Evolutionary conservation across 2,888 invertebrate species (phyloP).

Genomic region (Cheilosia impressa): DNA sequence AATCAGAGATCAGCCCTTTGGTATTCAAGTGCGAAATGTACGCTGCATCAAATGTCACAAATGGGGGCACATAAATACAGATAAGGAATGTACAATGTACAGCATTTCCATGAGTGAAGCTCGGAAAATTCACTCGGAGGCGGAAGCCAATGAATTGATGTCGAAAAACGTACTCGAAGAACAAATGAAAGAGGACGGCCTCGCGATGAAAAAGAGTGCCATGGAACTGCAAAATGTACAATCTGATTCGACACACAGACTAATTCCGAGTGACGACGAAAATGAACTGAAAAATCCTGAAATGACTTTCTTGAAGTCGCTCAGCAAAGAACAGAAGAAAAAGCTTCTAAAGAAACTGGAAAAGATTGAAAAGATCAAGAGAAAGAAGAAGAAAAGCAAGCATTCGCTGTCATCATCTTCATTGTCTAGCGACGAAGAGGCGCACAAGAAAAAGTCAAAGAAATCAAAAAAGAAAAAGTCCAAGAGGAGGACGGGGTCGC

Average conservation of each 20-base stretch:
- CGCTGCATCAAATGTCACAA: conserved; percentile 99
- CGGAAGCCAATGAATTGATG: conserved; percentile 87
- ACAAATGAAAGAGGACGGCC: conserved; percentile 96
- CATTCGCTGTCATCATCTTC: conserved; percentile 36
- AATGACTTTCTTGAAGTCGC: conserved; percentile 91
- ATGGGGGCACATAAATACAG: conserved; percentile 95
- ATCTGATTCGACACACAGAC: conserved; percentile 84
- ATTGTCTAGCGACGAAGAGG: conserved; percentile 1
- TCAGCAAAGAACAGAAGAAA: conserved; percentile 94
- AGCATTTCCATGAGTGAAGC: conserved; percentile 93
- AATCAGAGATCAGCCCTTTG: conserved; percentile 99
- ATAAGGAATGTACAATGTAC: conserved; percentile 98
- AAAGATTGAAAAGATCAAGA: conserved; percentile 85
- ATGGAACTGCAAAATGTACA: conserved; percentile 86
- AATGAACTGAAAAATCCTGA: conserved; percentile 86
- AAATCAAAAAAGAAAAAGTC: conserved; percentile 70
- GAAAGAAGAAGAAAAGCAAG: conserved; percentile 80
- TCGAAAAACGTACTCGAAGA: conserved; percentile 90
- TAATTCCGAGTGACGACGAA: conserved; percentile 86
- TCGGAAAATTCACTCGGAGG: conserved; percentile 87
- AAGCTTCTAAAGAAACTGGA: conserved; percentile 92
- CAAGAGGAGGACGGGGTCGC: conserved; percentile 39
- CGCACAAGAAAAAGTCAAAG: conserved; percentile 73
- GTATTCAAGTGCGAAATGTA: conserved; percentile 98
- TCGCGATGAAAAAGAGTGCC: conserved; percentile 92